Evolutionary conservation across 2,113 vertebrate genomes (phyloP), one percentile per base, ranked within the genome.

Genomic region (Grantiella picta): DNA sequence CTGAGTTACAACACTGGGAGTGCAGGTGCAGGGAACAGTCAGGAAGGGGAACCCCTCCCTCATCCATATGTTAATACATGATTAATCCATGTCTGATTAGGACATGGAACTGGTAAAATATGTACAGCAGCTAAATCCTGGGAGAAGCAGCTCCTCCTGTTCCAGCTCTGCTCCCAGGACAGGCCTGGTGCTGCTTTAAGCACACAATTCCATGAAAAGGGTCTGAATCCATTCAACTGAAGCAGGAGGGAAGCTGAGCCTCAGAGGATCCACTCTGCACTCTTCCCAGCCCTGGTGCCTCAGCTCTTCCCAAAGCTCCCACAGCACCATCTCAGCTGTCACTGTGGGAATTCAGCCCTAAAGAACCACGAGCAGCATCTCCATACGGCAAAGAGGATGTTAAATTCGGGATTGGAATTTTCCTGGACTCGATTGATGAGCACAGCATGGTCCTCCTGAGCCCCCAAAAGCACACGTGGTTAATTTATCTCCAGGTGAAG

Each of bases 61-160:
- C 96, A 75, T 56, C 80, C 63, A 38, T 36, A 29, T 52, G 47
- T 70, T 68, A 63, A 89, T 83, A 56, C 10, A 2, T 14, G 64
- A 95, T 35, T 33, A 92, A 68, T 27, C 44, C 63, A 5, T 0
- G 44, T 7, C 72, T 50, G 69, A 78, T 69, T 68, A 80, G 76
- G 88, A 92, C 86, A n/a, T 52, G 60, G 75, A 95, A 83, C 76
- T 75, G 96, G 76, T 75, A 59, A 95, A 83, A 79, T 24, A 50
- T 0, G 27, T 2, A 31, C 84, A 52, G 78, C 75, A 95, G 96
- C 89, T 13, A 75, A 87, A 94, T 52, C 40, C 89, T 42, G 68
- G 92, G 28, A 90, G 69, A 47, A 90, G 97, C 80, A 71, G 96
- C 94, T 97, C 78, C 94, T 96, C 93, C 96, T 92, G 86, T 65